Conservation (phyloP, 2,888 invertebrate species). For the Gymnocheta viridis region DNA sequence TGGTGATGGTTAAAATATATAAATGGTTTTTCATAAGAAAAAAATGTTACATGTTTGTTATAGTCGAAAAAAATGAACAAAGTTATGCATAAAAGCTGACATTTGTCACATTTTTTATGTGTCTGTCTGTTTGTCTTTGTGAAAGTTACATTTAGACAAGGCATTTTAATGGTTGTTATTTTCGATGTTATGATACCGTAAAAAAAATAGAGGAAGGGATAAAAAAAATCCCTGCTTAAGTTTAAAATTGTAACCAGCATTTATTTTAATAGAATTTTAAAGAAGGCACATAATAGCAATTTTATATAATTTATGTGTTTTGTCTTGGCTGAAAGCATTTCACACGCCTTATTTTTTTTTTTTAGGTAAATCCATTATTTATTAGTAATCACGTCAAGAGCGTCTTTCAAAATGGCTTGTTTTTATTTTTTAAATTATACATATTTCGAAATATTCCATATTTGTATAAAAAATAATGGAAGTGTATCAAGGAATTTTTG, state of each 20-base stretch:
- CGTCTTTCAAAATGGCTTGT: no score
- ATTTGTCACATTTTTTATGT: constrained; percentile 59
- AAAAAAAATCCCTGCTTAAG: background rate
- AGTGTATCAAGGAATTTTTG: no score
- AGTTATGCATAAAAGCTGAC: constrained; percentile 56
- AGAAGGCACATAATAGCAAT: background rate
- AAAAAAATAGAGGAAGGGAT: background rate
- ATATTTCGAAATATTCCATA: no score
- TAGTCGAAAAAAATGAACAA: constrained; percentile 39
- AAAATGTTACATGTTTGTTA: constrained; percentile 52
- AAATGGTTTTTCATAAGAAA: constrained; percentile 12
- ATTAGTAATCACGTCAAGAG: background rate
- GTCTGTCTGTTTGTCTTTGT: background rate
- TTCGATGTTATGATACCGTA: constrained; percentile 1
- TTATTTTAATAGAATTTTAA: constrained; percentile 4
- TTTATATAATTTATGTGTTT: background rate
- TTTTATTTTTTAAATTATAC: no score
- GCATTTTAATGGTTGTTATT: constrained; percentile 48
- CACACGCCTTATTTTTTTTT: background rate
- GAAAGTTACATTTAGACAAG: constrained; percentile 28
- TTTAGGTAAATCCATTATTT: background rate
- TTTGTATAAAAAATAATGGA: no score
- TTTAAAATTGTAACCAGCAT: background rate
- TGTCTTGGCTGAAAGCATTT: background rate
- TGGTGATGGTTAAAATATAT: constrained; percentile 6